Evolutionary conservation across 2,888 invertebrate genomes (phyloP), one percentile per base, ranked within the genome.

Genomic region (Drosophila infuscata): DNA sequence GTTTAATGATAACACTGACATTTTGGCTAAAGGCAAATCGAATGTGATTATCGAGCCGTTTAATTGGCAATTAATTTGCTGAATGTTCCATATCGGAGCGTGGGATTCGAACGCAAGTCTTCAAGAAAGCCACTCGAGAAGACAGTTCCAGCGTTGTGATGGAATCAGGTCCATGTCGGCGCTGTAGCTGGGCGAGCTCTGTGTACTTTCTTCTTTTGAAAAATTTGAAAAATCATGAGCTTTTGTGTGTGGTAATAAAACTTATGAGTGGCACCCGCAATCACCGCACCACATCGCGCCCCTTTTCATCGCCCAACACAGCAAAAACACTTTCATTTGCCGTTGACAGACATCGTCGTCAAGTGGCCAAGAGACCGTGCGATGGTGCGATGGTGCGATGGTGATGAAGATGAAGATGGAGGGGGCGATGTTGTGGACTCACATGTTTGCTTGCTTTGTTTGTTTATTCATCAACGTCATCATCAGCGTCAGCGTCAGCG

Each of bases 201-300:
- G 48, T 60, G 76, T 76, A 79, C 80, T 81, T 75, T 62, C 73
- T 75, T 63, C 65, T 76, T 59, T 81, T 69, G 8, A 71, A 62
- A 79, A 71, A 81, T 81, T 82, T 81, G 71, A 79, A 70, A 82
- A 76, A 79, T 82, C 71, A 74, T 81, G 67, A 66, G 83, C 76
- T 82, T 83, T 77, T 81, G 83, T 79, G 81, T 84, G 86, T 86
- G 83, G 88, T 76, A 89, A 85, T 89, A 85, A 89, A 89, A 80
- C 80, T 82, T 82, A 79, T 74, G 85, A 85, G 84, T 89, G 85
- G 89, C 89, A 84, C 87, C 89, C 89, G 83, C 83, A 81, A 86
- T 64, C 70, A 69, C 62, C 68, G 57, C 66, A 52, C 41, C 66
- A 56, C 79, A 62, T 60, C 57, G 66, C 61, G 68, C 79, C 79